Evolutionary conservation across 2,797 vertebrate genomes (phyloP), one percentile per base, ranked within the genome.

Genomic region (Rhodeus uyekii): DNA sequence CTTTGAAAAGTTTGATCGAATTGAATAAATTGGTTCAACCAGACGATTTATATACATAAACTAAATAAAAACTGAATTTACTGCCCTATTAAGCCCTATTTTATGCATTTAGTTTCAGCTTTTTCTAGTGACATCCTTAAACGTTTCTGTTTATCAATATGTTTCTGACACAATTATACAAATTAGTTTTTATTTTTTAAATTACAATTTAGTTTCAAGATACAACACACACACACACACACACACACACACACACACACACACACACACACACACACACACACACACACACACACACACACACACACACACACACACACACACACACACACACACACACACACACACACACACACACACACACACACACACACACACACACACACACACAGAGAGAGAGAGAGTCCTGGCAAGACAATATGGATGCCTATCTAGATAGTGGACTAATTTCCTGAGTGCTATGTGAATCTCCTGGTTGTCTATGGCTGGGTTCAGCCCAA

Each of bases 401-500:
- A n/a, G n/a, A n/a, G 38, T 14, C 32, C 22, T 63, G 61, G 71
- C 68, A 74, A 61, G 50, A 76, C 74, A 83, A 84, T 73, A 83
- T 74, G 78, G 82, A 78, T 38, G 39, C 32, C 58, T 46, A 76
- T 83, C 72, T 85, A 90, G 90, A 90, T 86, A 87, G 86, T 75
- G 68, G 89, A 88, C 89, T 90, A 83, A 86, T 88, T 88, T 89
- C 88, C 86, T 82, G 83, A 42, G 83, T 87, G 83, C 84, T 85
- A 63, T 65, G 64, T 68, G 39, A 65, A 81, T 83, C 78, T 76
- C 38, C 44, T 79, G 85, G 78, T 81, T 84, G 86, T 87, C 71
- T 75, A 88, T 88, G 84, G 88, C 85, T 89, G 91, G 92, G 94
- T 90, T 93, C 92, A 94, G 87, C 93, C 89, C 92, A 91, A 92